Evolutionary conservation across 1,140 invertebrate species (phyloP), one percentile per base, ranked within the genome.

Genomic region (Aricia agestis): DNA sequence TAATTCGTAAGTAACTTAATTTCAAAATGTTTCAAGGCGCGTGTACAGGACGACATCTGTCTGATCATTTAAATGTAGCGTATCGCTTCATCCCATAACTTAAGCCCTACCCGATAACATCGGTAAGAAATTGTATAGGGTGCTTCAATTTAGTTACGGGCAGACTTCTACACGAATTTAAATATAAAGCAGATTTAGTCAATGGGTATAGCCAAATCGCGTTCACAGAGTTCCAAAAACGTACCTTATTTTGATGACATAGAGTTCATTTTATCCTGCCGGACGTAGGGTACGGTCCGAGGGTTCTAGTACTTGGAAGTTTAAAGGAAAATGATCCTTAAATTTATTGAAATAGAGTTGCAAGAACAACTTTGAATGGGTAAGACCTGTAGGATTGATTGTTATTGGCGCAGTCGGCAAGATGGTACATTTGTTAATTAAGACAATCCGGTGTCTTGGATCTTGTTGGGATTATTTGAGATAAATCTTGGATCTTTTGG

Each of bases 121-220:
- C 81, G 75, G 71, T 76, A 80, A 78, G 80, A 76, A 80, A 82
- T 80, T 72, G 71, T 41, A 74, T 18, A 73, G 80, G 76, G 74
- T 71, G 75, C 74, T 66, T 76, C 71, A 81, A 86, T 82, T 81
- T 82, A 79, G 78, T 86, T 84, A 82, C 72, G 78, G 71, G 68
- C 81, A 74, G 77, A 70, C 77, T 73, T 69, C 73, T 61, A 65
- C 66, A 68, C 66, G 75, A 80, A 82, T 81, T 78, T 78, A 68
- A 76, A 81, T 77, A 76, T 66, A 73, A 41, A 17, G 59, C 10
- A 5, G 10, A n/a, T 59, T 59, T 4, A 59, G 17, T 25, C 18
- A 63, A 11, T 25, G 10, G 15, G 10, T 19, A 6, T 18, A 7
- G 18, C 59, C 59, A 52, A 10, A 52, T 11, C 45, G 45, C 5